phyloP scores from a whole-genome alignment of 2,797 vertebrate species.

The Lagocephalus sceleratus region DNA sequence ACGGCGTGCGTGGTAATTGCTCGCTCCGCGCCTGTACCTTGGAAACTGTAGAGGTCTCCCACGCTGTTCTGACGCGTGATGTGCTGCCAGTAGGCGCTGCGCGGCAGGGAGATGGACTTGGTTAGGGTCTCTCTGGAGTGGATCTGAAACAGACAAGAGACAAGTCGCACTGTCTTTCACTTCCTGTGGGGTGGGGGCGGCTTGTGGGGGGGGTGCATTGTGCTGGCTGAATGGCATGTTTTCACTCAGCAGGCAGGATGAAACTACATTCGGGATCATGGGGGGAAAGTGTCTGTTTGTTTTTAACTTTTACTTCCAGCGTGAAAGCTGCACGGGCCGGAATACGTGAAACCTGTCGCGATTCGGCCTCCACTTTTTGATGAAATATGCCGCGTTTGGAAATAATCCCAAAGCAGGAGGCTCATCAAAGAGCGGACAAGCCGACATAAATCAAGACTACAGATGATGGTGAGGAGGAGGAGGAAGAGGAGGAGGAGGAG shows the following conservation, averaged over 20 bases:
- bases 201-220: not conserved
- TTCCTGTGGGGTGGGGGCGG: conserved; percentile 11
- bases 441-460: conserved; percentile 65
- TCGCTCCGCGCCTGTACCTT: conserved; percentile 80
- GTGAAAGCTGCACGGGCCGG: conserved; percentile 1
- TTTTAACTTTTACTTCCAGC: conserved; percentile 10
- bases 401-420: conserved; percentile 63
- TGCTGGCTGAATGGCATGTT: conserved; percentile 14
- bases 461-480: conserved; percentile 48
- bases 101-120: conserved; percentile 95
- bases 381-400: conserved; percentile 59
- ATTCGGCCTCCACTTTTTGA: conserved; percentile 15
- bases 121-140: conserved; percentile 90
- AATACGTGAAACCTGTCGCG: conserved; percentile 3
- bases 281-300: not conserved
- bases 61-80: conserved; percentile 97
- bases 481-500: conserved; percentile 38
- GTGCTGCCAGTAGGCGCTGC: conserved; percentile 98
- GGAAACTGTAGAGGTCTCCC: conserved; percentile 96
- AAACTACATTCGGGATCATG: conserved; percentile 21
- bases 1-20: not conserved
- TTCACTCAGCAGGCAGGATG: conserved; percentile 15
- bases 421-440: conserved; percentile 66
- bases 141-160: conserved; percentile 77
- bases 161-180: conserved; percentile 20